phyloP scores from a whole-genome alignment of 2,797 vertebrate species.

The Acridotheres tristis region DNA sequence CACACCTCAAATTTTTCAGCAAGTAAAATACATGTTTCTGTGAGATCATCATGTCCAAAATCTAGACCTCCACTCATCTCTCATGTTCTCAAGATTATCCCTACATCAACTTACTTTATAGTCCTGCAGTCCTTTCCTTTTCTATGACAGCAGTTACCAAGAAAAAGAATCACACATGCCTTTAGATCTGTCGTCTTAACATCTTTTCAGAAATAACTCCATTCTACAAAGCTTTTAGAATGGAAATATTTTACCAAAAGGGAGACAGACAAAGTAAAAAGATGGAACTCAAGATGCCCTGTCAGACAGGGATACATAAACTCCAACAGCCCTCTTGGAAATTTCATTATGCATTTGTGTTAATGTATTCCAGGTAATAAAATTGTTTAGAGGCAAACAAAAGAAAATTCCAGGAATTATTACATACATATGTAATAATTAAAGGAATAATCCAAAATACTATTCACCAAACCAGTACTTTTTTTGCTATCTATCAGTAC shows the following conservation, averaged over 20 bases:
- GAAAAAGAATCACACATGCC: slow-evolving; percentile 16
- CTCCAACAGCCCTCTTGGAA: background rate
- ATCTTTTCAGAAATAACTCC: background rate
- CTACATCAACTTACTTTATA: background rate
- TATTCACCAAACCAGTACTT: slow-evolving; percentile 25
- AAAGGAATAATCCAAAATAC: slow-evolving; percentile 29
- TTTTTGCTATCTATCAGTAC: slow-evolving; percentile 17
- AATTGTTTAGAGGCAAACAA: slow-evolving; percentile 32
- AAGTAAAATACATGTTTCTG: slow-evolving; percentile 1
- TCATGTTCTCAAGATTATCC: background rate
- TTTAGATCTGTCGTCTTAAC: background rate
- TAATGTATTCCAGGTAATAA: background rate
- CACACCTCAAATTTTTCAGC: background rate
- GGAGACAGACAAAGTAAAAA: background rate
- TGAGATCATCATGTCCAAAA: background rate
- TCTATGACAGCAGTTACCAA: slow-evolving; percentile 3
- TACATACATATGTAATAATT: slow-evolving; percentile 30
- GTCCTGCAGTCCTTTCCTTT: background rate
- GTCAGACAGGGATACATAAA: background rate
- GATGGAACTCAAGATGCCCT: background rate
- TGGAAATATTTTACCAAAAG: background rate
- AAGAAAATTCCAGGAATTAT: slow-evolving; percentile 32
- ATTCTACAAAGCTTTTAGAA: slow-evolving; percentile 1
- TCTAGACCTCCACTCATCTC: background rate
- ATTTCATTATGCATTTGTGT: background rate